Evolutionary conservation across 1,140 invertebrate species (phyloP), one percentile per base, ranked within the genome.

Genomic region (Bombus confusus): DNA sequence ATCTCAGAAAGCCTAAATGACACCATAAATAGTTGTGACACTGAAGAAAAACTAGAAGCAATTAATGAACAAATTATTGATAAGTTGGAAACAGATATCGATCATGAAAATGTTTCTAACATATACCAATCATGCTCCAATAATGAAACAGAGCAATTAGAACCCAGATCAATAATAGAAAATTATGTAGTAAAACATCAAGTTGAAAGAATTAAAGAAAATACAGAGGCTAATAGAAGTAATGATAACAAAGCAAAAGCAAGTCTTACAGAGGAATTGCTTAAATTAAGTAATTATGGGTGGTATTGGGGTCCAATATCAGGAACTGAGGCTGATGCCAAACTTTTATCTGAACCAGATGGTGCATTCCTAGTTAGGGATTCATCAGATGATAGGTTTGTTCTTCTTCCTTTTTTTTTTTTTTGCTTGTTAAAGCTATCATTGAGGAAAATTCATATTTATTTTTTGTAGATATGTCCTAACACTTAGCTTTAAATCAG

Each of bases 311-410:
- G 96, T 39, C 96, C 96, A 57, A 95, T 97, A 78, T 96, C 96
- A 18, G 93, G 96, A 41, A 94, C 95, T 69, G 96, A 97, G 92
- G 96, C 96, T 39, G 96, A 97, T 91, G 95, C 96, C 83, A 96
- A 96, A 91, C 92, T 93, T 34, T 59, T 91, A 43, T 90, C 91
- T 28, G 91, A 97, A 92, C 96, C 97, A 43, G 97, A 98, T 94
- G 97, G 97, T 81, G 96, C 97, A 82, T 98, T 98, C 94, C 94
- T 98, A 68, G 97, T 98, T 13, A 95, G 97, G 34, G 97, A 98
- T 93, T 98, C 97, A 22, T 97, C 97, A 3, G 97, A 97, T 83
- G 96, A 97, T 88, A 96, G 96, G 90, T 97, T 96, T 28, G 43
- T 73, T 31, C 43, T 66, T 68, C 43, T n/a, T 43, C 13, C 2